phyloP scores from a whole-genome alignment of 2,888 invertebrate species.

The Chorisops tibialis region DNA sequence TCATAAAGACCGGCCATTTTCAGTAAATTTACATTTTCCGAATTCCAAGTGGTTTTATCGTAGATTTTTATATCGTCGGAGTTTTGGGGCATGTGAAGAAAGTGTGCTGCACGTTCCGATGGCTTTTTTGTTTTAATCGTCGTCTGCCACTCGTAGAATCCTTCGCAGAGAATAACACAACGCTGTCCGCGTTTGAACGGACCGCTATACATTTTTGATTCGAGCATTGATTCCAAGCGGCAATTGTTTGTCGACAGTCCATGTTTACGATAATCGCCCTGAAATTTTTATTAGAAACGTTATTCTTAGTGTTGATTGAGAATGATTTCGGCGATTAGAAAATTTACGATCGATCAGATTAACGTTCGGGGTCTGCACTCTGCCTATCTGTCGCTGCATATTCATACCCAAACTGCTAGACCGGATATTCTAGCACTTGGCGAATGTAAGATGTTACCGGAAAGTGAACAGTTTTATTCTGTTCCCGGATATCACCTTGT shows the following conservation, averaged over 20 bases:
- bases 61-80: slow-evolving; percentile 54
- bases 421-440: too few relatives aligned
- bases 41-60: slow-evolving; percentile 56
- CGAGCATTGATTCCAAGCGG: slow-evolving; percentile 65
- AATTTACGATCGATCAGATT: too few relatives aligned
- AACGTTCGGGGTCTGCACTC: too few relatives aligned
- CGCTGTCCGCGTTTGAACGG: slow-evolving; percentile 67
- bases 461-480: too few relatives aligned
- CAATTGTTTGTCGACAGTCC: slow-evolving; percentile 75
- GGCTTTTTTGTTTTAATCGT: slow-evolving; percentile 59
- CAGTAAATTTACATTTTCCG: slow-evolving; percentile 59
- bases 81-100: slow-evolving; percentile 64
- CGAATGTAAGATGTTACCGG: too few relatives aligned
- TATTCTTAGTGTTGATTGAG: too few relatives aligned
- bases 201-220: slow-evolving; percentile 67
- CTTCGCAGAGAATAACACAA: slow-evolving; percentile 75
- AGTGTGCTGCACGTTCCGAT: slow-evolving; percentile 68
- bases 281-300: too few relatives aligned
- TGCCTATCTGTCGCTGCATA: too few relatives aligned
- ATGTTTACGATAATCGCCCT: slow-evolving; percentile 64
- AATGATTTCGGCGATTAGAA: too few relatives aligned
- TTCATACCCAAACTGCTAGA: too few relatives aligned
- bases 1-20: slow-evolving; percentile 76
- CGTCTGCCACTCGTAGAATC: slow-evolving; percentile 80
- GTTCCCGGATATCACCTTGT: too few relatives aligned